Percentiles rank a stretch among this genome's conserved stretches.
Conservation (phyloP, 2,888 invertebrate genomes). For the Abrostola tripartita region DNA sequence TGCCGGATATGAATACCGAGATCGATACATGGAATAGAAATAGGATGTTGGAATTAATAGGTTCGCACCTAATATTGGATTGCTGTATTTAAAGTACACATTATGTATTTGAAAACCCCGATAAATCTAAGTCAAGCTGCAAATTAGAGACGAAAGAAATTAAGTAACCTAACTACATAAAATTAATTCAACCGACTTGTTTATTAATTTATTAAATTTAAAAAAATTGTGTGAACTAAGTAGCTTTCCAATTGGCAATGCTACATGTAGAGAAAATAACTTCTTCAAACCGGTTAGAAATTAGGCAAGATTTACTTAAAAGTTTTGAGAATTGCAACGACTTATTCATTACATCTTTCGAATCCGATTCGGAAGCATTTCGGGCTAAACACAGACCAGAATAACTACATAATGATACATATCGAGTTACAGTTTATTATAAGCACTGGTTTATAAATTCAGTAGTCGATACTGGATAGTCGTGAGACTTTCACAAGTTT, state of each 20-base stretch:
- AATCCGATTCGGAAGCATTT: too few species aligned
- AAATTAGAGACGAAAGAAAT: too few species aligned
- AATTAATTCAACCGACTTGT: constrained; percentile 19
- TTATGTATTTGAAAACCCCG: too few species aligned
- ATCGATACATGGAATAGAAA: constrained; percentile 22
- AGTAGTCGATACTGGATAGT: too few species aligned
- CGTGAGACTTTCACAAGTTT: too few species aligned
- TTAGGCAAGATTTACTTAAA: constrained; percentile 33
- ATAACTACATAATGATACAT: too few species aligned
- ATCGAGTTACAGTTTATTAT: too few species aligned
- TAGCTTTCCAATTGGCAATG: constrained; percentile 15
- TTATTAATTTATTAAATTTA: constrained; percentile 9
- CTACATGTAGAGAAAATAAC: constrained; percentile 27
- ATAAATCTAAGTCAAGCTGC: too few species aligned
- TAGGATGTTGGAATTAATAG: constrained; percentile 27
- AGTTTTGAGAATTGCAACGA: too few species aligned
- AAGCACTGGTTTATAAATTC: too few species aligned
- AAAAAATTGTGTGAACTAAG: constrained; percentile 23
- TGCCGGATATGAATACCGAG: constrained; percentile 32
- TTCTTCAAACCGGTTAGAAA: constrained; percentile 25
- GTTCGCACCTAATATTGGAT: constrained; percentile 24
- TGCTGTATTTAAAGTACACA: neutral
- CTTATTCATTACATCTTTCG: too few species aligned
- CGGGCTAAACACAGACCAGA: too few species aligned
- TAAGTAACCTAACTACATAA: neutral